Conservation (phyloP, 2,113 vertebrate genomes). For the Gymnobelideus leadbeateri region DNA sequence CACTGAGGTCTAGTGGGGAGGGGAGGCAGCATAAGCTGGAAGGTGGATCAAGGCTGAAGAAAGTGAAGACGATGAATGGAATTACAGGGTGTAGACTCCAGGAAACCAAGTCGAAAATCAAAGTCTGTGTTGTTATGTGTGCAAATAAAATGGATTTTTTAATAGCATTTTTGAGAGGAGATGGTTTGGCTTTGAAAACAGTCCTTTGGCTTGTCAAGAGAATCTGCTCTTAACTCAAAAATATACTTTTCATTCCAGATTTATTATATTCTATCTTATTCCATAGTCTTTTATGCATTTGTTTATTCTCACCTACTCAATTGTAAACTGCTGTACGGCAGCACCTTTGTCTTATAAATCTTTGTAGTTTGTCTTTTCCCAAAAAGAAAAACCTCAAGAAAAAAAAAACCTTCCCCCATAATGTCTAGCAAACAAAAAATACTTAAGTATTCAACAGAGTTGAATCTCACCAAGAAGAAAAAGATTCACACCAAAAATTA, state of each 20-base stretch:
- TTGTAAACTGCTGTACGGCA: background rate
- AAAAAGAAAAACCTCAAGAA: background rate
- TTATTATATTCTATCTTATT: background rate
- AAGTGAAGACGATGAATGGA: conserved; percentile 7
- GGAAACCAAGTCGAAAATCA: background rate
- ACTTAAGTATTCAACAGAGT: background rate
- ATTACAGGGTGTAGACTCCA: background rate
- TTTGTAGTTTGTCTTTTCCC: background rate
- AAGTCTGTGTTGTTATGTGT: background rate
- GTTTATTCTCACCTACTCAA: background rate
- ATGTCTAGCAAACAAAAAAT: background rate
- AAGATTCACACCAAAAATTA: background rate
- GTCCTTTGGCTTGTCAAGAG: background rate
- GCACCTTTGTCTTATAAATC: background rate
- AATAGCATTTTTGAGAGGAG: background rate
- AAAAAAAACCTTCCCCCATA: background rate
- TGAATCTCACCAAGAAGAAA: conserved; percentile 11
- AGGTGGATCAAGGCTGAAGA: background rate
- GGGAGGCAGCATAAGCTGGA: background rate
- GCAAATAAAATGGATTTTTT: conserved; percentile 13
- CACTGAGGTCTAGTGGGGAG: background rate
- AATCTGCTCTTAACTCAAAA: background rate
- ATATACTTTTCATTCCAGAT: background rate
- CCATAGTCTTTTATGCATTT: background rate
- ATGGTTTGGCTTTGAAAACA: conserved; percentile 10